These are phyloP conservation scores for Acrossocheilus wenchowensis DNA, from an alignment of 2,797 vertebrate species.

Conservation along the genomic window DNA sequence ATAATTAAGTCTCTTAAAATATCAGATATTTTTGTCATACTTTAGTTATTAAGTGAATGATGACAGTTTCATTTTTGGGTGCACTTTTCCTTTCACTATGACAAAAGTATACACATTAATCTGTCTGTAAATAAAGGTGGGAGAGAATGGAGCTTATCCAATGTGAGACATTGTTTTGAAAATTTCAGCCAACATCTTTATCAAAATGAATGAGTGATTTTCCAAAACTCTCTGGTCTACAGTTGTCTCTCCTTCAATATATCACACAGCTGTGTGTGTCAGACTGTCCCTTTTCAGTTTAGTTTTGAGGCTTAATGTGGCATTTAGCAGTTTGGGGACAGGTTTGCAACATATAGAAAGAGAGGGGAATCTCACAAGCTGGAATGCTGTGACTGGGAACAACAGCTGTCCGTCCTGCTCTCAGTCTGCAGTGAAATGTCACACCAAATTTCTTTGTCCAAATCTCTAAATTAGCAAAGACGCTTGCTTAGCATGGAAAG, in stretches of 20 bases:
- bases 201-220: conserved; percentile 16
- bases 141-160: conserved; percentile 49
- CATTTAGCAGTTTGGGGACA: conserved; percentile 57
- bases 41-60: background rate
- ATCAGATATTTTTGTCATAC: background rate
- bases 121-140: conserved; percentile 33
- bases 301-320: conserved; percentile 35
- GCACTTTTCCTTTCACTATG: background rate
- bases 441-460: conserved; percentile 74
- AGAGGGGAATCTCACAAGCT: conserved; percentile 45
- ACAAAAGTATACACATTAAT: conserved; percentile 9
- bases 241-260: background rate
- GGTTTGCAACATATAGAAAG: conserved; percentile 45
- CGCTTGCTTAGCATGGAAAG: conserved; percentile 71
- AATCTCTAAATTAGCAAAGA: conserved; percentile 78
- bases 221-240: background rate
- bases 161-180: conserved; percentile 46
- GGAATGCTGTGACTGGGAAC: conserved; percentile 64
- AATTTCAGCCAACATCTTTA: conserved; percentile 12
- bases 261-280: background rate
- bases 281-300: conserved; percentile 2
- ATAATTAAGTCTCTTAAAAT: background rate
- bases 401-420: conserved; percentile 74
- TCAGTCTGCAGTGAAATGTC: conserved; percentile 75
- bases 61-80: background rate